Conservation (phyloP, 2,888 invertebrate genomes). For the Cheilosia soror region DNA sequence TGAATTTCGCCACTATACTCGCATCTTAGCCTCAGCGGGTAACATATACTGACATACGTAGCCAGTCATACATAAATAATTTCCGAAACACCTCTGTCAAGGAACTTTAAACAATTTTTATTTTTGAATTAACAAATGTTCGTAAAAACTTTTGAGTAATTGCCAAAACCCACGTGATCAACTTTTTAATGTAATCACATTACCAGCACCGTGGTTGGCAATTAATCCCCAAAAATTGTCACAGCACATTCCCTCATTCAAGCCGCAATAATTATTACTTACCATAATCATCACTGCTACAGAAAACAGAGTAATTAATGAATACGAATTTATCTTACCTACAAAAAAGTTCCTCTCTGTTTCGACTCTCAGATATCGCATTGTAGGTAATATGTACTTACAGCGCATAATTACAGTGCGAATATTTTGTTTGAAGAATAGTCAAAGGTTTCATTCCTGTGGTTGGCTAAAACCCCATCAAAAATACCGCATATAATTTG, state of each 20-base stretch:
- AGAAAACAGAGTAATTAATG: constrained; percentile 60
- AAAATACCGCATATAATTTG: constrained; percentile 44
- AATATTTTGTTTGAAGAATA: constrained; percentile 1
- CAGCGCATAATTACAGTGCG: constrained; percentile 32
- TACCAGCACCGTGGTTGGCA: constrained; percentile 39
- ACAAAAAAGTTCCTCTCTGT: background rate
- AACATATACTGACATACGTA: no score
- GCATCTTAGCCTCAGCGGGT: no score
- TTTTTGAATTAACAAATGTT: background rate
- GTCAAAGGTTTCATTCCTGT: no score
- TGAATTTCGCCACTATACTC: no score
- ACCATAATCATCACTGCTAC: constrained; percentile 61
- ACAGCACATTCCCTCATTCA: constrained; percentile 31
- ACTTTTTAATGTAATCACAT: constrained; percentile 67
- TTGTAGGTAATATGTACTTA: constrained; percentile 34
- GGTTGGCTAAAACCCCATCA: background rate
- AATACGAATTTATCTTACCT: constrained; percentile 61
- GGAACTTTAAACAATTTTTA: background rate
- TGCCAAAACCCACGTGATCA: constrained; percentile 44
- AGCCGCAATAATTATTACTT: constrained; percentile 61
- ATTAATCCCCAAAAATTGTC: constrained; percentile 51
- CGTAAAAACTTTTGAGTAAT: constrained; percentile 27
- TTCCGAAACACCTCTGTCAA: background rate
- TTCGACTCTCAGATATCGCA: constrained; percentile 32
- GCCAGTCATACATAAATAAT: no score